Conservation (phyloP, 2,113 vertebrate species). For the Chloropsis hardwickii region DNA sequence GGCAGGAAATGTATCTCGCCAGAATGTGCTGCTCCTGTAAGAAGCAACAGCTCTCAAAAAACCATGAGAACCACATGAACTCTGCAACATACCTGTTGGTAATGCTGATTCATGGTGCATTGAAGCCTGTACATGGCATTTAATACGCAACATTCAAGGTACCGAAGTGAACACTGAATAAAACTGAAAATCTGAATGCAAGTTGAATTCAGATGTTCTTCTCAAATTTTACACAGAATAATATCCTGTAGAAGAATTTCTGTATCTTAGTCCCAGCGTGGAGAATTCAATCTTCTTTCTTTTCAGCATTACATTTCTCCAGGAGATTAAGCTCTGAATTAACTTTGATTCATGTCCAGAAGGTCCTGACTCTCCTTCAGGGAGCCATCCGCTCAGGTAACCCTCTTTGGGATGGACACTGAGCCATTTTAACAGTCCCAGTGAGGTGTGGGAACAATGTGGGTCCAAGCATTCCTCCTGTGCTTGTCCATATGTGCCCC, state of each 20-base stretch:
- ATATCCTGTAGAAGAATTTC: background rate
- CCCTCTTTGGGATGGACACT: background rate
- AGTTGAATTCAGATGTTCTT: background rate
- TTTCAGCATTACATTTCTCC: background rate
- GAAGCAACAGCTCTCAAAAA: background rate
- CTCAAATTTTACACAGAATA: background rate
- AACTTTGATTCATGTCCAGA: background rate
- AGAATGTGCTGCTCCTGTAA: background rate
- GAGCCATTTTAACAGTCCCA: background rate
- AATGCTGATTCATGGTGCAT: background rate
- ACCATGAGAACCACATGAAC: background rate
- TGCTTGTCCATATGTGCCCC: background rate
- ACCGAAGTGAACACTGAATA: background rate
- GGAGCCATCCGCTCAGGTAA: background rate
- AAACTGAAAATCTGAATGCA: background rate
- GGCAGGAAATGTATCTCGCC: background rate
- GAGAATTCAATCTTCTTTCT: background rate
- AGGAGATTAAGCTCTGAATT: background rate
- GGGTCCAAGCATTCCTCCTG: background rate
- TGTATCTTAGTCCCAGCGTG: background rate
- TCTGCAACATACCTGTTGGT: background rate
- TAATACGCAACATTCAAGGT: background rate
- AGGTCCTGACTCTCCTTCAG: background rate
- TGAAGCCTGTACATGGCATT: background rate
- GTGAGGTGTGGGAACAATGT: background rate